phyloP scores from a whole-genome alignment of 2,113 vertebrate genomes.

The Chamaea fasciata region DNA sequence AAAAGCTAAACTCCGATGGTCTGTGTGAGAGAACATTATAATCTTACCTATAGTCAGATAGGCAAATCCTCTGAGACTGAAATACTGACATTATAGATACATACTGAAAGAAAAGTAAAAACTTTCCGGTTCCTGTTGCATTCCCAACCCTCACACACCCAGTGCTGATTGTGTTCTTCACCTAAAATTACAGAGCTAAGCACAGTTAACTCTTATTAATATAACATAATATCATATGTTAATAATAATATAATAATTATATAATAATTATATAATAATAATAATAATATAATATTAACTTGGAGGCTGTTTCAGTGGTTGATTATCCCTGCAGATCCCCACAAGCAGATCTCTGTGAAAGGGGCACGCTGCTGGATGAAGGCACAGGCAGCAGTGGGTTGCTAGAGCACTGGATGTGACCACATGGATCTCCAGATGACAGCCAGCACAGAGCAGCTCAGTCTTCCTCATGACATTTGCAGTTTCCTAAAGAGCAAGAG shows the following conservation, averaged over 20 bases:
- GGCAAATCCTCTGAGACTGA: not conserved
- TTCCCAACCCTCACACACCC: not conserved
- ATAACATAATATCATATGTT: too few species aligned
- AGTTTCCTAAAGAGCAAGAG: not conserved
- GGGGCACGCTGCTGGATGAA: not conserved
- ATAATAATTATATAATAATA: too few species aligned
- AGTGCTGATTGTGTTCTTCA: not conserved
- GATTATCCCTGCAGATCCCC: not conserved
- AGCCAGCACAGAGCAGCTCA: not conserved
- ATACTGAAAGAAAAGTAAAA: not conserved
- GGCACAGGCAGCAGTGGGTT: not conserved
- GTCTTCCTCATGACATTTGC: not conserved
- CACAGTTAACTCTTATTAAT: too few species aligned
- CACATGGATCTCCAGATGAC: not conserved
- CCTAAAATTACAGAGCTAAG: not conserved
- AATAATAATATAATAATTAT: too few species aligned
- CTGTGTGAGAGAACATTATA: not conserved
- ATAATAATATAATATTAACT: not conserved
- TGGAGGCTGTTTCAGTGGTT: not conserved
- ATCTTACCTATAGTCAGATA: not conserved
- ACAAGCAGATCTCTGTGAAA: not conserved
- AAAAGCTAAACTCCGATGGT: not conserved
- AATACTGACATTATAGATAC: not conserved
- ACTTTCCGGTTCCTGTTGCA: not conserved
- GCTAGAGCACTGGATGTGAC: not conserved